Conservation (phyloP, 2,113 vertebrate species). For the Tetrao urogallus region DNA sequence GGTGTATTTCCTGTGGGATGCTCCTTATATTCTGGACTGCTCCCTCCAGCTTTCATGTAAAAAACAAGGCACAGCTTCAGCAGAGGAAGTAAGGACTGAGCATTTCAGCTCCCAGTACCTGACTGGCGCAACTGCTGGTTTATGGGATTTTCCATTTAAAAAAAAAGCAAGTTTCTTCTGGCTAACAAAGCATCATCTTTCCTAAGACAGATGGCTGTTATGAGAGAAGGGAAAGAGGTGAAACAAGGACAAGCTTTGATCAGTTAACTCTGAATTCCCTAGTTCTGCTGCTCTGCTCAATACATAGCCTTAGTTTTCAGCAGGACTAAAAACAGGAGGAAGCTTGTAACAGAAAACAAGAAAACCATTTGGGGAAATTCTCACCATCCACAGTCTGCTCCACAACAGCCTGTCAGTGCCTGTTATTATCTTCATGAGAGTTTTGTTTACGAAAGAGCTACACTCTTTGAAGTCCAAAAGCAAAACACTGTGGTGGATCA, state of each 20-base stretch:
- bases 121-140: background rate
- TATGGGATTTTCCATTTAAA: background rate
- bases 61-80: background rate
- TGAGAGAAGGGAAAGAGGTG: accelerated
- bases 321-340: background rate
- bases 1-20: background rate
- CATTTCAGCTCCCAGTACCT: background rate
- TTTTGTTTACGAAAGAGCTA: background rate
- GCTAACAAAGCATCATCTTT: background rate
- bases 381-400: background rate
- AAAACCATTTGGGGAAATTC: background rate
- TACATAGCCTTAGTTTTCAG: background rate
- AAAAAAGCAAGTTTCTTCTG: background rate
- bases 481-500: too few relatives aligned
- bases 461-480: background rate
- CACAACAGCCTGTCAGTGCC: background rate
- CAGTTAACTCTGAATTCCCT: background rate
- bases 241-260: background rate
- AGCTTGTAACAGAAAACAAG: background rate
- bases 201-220: background rate
- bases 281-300: background rate
- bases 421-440: background rate
- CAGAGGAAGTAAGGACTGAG: background rate
- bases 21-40: background rate
- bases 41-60: background rate